Conservation (phyloP, 2,113 vertebrate species). For the Diadophis punctatus region DNA sequence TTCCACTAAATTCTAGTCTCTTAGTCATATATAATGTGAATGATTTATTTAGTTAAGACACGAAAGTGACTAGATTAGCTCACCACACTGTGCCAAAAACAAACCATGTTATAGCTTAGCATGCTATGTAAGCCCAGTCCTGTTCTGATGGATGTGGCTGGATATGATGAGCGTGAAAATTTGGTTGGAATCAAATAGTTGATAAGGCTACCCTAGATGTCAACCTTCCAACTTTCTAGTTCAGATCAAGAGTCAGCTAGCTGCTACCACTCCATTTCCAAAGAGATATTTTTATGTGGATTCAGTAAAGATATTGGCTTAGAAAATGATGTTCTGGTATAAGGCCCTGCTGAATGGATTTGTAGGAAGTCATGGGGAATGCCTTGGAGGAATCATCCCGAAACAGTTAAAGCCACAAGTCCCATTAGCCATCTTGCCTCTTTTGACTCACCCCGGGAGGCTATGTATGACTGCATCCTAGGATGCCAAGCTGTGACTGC, state of each 20-base stretch:
- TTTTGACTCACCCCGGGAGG: neutral
- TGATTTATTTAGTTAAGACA: neutral
- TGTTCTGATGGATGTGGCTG: neutral
- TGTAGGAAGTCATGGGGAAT: neutral
- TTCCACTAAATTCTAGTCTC: neutral
- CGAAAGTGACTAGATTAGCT: neutral
- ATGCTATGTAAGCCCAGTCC: neutral
- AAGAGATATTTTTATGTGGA: neutral
- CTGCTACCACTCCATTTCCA: neutral
- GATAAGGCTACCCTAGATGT: neutral
- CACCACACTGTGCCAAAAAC: neutral
- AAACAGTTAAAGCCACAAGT: neutral
- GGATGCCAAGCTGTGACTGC: neutral
- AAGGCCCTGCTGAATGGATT: neutral
- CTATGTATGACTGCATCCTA: neutral
- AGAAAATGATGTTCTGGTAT: neutral
- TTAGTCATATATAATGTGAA: neutral
- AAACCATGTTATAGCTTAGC: neutral
- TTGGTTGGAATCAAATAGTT: neutral
- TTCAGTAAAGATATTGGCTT: neutral
- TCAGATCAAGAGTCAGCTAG: neutral
- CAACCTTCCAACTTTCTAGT: neutral
- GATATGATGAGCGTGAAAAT: neutral
- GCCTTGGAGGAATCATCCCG: neutral
- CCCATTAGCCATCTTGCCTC: neutral